These are phyloP conservation scores for Eriosoma lanigerum DNA, from an alignment of 1,140 invertebrate genomes.

Conservation along the genomic window DNA sequence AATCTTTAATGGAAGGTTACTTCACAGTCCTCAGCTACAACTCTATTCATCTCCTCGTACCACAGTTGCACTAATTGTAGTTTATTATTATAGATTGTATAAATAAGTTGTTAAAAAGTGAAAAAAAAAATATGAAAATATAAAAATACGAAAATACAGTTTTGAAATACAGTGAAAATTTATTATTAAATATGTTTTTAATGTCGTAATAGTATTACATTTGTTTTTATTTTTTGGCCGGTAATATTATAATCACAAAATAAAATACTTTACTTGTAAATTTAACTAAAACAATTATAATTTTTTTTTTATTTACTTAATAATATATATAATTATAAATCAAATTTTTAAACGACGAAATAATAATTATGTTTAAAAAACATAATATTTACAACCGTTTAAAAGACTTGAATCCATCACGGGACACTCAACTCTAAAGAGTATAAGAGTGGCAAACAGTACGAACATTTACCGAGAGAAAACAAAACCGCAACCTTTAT, in stretches of 20 bases:
- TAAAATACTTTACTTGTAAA: background rate
- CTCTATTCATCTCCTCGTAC: no score
- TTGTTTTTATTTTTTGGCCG: no score
- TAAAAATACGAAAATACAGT: conserved; percentile 2
- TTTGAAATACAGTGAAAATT: conserved; percentile 15
- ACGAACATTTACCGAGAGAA: background rate
- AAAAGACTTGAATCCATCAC: background rate
- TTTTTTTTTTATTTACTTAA: background rate
- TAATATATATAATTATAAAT: no score
- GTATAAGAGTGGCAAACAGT: background rate
- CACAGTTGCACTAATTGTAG: no score
- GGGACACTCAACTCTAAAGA: background rate
- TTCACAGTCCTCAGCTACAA: no score
- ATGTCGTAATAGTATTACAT: conserved; percentile 7
- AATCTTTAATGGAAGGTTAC: no score
- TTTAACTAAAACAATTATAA: background rate
- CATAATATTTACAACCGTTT: background rate
- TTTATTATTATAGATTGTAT: no score
- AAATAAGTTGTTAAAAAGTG: no score
- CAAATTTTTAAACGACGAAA: background rate
- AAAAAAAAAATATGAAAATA: no score
- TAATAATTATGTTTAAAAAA: background rate
- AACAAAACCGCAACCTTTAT: background rate
- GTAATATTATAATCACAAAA: background rate
- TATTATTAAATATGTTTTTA: conserved; percentile 28